These are phyloP conservation scores for Cynopterus brachyotis DNA, from an alignment of 2,113 vertebrate species.

Conservation along the genomic window DNA sequence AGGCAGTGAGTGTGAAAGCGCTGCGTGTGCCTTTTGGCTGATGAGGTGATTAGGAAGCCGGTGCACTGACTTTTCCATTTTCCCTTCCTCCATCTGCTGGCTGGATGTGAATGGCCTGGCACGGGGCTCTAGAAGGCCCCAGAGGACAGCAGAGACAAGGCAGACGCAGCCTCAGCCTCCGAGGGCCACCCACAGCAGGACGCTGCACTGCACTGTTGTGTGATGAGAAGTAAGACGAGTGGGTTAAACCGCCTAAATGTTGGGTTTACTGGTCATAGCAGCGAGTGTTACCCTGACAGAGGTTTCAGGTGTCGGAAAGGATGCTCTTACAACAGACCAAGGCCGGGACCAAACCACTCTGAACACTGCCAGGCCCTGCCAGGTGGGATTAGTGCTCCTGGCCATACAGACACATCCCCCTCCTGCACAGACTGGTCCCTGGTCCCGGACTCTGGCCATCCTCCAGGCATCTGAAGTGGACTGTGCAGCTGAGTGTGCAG, in stretches of 20 bases:
- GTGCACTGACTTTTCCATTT: neutral
- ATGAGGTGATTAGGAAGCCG: neutral
- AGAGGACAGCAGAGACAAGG: neutral
- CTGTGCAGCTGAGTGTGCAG: neutral
- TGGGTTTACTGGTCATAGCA: neutral
- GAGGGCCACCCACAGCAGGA: neutral
- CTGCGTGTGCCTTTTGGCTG: no score
- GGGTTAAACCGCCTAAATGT: neutral
- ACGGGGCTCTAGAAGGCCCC: neutral
- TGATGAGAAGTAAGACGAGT: neutral
- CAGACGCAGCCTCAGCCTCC: no score
- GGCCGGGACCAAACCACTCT: neutral
- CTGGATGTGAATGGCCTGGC: fast-evolving
- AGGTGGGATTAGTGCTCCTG: neutral
- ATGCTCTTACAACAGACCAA: neutral
- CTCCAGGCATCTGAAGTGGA: neutral
- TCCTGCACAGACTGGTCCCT: neutral
- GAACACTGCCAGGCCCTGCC: neutral
- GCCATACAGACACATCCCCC: neutral
- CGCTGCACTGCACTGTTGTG: neutral
- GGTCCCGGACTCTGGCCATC: neutral
- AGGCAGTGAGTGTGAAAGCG: neutral
- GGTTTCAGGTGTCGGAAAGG: neutral
- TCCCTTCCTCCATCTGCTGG: neutral
- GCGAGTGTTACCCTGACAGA: neutral